These are phyloP conservation scores for Syngnathoides biaculeatus DNA, from an alignment of 2,113 vertebrate species.

Conservation along the genomic window DNA sequence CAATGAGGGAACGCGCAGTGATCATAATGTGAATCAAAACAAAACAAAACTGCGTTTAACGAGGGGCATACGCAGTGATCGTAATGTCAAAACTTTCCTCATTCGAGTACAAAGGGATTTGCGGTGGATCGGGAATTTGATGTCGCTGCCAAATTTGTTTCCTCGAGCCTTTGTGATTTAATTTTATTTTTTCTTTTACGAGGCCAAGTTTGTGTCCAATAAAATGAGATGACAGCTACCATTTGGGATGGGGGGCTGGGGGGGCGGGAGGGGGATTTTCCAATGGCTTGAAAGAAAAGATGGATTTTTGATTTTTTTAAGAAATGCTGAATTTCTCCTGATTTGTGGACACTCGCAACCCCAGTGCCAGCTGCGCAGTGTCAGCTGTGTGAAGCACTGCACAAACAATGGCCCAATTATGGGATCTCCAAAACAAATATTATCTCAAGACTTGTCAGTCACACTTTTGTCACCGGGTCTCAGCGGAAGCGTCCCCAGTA, in stretches of 20 bases:
- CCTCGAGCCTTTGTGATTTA: constrained; percentile 55
- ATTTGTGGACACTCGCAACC: neutral
- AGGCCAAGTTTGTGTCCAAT: constrained; percentile 54
- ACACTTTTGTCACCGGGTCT: neutral
- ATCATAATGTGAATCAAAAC: neutral
- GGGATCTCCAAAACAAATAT: no score
- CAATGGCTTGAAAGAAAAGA: neutral
- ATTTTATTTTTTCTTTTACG: constrained; percentile 45
- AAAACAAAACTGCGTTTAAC: neutral
- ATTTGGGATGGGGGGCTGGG: no score
- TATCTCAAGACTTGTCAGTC: no score
- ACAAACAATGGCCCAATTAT: neutral
- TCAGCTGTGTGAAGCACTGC: neutral
- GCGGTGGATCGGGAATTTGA: constrained; percentile 41
- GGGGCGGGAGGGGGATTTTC: neutral
- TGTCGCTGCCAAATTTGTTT: constrained; percentile 50
- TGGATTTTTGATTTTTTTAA: neutral
- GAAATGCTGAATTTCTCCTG: neutral
- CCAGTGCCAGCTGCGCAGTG: neutral
- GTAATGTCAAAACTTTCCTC: constrained; percentile 38
- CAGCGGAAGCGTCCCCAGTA: neutral
- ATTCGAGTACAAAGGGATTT: constrained; percentile 39
- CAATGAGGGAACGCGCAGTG: neutral
- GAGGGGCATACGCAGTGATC: constrained; percentile 1
- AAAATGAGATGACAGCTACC: constrained; percentile 37